Evolutionary conservation across 2,888 invertebrate species (phyloP).

Genomic region (Amorpha juglandis): DNA sequence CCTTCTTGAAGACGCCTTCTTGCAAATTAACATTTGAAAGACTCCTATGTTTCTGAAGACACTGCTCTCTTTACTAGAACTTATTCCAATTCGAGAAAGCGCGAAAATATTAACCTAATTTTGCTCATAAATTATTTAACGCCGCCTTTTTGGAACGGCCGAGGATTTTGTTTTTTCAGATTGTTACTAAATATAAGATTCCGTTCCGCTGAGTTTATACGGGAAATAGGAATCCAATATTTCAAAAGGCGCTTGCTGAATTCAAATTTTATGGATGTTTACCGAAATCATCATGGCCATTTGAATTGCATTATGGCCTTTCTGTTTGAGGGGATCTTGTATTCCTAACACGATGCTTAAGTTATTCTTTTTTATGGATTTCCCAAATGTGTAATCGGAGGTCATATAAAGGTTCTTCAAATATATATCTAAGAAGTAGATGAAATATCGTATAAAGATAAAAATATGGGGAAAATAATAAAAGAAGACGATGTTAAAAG

Average conservation of each 20-base stretch:
- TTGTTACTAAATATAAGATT: slow-evolving; percentile 28
- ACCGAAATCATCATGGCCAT: slow-evolving; percentile 8
- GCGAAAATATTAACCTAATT: slow-evolving; percentile 57
- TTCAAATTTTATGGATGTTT: slow-evolving; percentile 25
- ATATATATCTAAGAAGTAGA: too few relatives aligned
- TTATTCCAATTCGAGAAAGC: slow-evolving; percentile 40
- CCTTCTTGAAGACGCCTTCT: too few relatives aligned
- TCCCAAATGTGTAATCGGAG: too few relatives aligned
- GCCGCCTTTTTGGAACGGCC: slow-evolving; percentile 39
- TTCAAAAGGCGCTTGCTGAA: slow-evolving; percentile 21
- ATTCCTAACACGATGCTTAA: too few relatives aligned
- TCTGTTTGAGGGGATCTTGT: neutral
- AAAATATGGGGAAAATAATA: too few relatives aligned
- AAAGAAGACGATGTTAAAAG: too few relatives aligned
- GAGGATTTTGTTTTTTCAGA: slow-evolving; percentile 35
- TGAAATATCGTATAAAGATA: too few relatives aligned
- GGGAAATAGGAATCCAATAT: slow-evolving; percentile 26
- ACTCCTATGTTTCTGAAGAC: neutral
- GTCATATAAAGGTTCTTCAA: too few relatives aligned
- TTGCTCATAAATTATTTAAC: slow-evolving; percentile 52
- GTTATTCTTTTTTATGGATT: too few relatives aligned
- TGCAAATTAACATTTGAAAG: too few relatives aligned
- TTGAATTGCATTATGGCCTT: neutral
- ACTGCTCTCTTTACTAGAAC: slow-evolving; percentile 30
- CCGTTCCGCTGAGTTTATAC: neutral